A percentile compares a stretch with the other conserved stretches of the same genome.
Conservation (phyloP, 2,113 vertebrate species). For the Struthio camelus region DNA sequence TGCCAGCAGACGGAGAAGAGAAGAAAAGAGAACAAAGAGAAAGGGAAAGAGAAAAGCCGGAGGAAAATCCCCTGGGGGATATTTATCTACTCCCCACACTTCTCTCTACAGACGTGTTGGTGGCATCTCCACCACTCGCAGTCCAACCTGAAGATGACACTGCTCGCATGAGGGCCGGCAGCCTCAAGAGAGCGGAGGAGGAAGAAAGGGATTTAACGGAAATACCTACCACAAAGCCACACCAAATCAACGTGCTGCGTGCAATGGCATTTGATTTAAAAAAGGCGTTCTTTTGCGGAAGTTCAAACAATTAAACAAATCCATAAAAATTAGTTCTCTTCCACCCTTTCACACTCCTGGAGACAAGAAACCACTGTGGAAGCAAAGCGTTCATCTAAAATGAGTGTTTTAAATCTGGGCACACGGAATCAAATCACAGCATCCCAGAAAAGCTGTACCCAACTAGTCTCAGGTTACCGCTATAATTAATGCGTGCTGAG, state of each 20-base stretch:
- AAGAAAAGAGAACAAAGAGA: not conserved
- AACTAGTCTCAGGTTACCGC: not conserved
- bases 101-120: fast-evolving
- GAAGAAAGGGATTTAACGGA: not conserved
- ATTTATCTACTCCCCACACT: not conserved
- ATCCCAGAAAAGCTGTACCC: not conserved
- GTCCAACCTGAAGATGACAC: fast-evolving
- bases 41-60: not conserved
- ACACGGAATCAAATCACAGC: not conserved
- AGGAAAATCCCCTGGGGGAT: not conserved
- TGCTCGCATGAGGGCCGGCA: fast-evolving
- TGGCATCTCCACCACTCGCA: fast-evolving
- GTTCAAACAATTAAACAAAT: not conserved
- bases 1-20: not conserved
- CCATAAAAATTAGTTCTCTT: not conserved
- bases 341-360: not conserved
- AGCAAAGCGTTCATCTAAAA: not conserved
- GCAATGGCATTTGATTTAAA: not conserved
- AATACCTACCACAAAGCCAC: not conserved
- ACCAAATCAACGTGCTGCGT: fast-evolving
- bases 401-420: not conserved
- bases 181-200: not conserved
- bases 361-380: not conserved
- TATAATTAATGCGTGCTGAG: not conserved
- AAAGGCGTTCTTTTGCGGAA: not conserved